Evolutionary conservation across 2,113 vertebrate species (phyloP), one percentile per base, ranked within the genome.

Genomic region (Thamnaconus septentrionalis): DNA sequence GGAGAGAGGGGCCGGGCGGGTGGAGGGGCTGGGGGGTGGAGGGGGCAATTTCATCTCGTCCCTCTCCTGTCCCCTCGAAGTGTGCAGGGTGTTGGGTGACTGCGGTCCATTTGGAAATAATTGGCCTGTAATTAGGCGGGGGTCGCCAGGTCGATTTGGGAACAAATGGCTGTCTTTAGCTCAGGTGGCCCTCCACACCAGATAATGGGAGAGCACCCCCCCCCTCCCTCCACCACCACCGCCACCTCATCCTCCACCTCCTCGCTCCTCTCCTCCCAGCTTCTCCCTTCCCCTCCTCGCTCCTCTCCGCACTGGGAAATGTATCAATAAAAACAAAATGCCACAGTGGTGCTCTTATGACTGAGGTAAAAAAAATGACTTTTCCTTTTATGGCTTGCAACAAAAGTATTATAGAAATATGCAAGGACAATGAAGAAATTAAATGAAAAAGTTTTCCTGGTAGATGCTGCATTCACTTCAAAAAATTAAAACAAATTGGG

Each of bases 101-200:
- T 76, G 82, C 18, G 52, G 85, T 82, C 79, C 87, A 90, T 91
- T 92, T 91, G 85, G 75, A 92, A 91, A 88, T 93, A 95, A 95
- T 95, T 94, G 94, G 92, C 87, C 91, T 82, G 92, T 93, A 92
- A 94, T 95, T 95, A 94, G 91, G 82, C 48, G 76, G 87, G 92
- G 94, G 94, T 94, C 93, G 91, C 60, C 70, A 81, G 94, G 93
- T 95, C 93, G 92, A 93, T 79, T 91, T 85, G 88, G 84, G 92
- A 94, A 94, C 94, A 94, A 92, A 87, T 82, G 88, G 87, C 84
- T 76, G 84, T 88, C 93, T 93, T 93, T 87, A 96, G 93, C 93
- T 93, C 92, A 92, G 93, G 91, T 87, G 92, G 91, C 83, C 85
- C 75, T 73, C 83, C 65, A 31, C 69, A 90, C 69, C 86, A 92